These are phyloP conservation scores for Lanistes nyassanus DNA, from an alignment of 1,140 invertebrate genomes.

Conservation along the genomic window DNA sequence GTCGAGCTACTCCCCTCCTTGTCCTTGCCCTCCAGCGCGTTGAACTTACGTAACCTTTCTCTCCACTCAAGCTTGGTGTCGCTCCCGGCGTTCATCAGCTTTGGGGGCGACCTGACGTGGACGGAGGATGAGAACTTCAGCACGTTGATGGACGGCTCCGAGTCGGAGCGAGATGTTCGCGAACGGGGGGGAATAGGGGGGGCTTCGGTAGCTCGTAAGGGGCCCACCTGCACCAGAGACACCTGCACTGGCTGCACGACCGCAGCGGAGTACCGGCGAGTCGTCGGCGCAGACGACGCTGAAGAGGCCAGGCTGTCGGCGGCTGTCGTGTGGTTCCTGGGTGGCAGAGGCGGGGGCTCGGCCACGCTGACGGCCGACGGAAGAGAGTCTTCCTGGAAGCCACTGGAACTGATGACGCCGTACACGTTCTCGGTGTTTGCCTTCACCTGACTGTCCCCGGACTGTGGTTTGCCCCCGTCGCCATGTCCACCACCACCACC, in stretches of 20 bases:
- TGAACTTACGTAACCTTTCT: constrained; percentile 5
- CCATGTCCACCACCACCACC: constrained; percentile 16
- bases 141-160: constrained; percentile 13
- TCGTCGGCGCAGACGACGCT: no score
- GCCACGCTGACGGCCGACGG: neutral
- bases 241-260: no score
- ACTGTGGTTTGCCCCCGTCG: neutral
- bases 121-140: neutral
- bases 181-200: neutral
- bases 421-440: neutral
- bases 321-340: neutral
- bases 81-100: constrained; percentile 1
- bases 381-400: neutral
- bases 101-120: neutral
- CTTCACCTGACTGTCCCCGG: neutral
- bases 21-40: constrained; percentile 1
- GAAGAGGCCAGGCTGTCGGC: no score
- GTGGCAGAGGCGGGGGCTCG: constrained; percentile 23
- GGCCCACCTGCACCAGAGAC: no score
- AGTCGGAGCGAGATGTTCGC: constrained; percentile 13
- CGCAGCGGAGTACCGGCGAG: no score
- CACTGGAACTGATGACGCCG: constrained; percentile 3
- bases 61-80: constrained; percentile 9
- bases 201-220: no score
- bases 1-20: constrained; percentile 18